A percentile compares a stretch with the other conserved stretches of the same genome.
phyloP scores from a whole-genome alignment of 2,113 vertebrate species.

The Pogonocichla stellata region DNA sequence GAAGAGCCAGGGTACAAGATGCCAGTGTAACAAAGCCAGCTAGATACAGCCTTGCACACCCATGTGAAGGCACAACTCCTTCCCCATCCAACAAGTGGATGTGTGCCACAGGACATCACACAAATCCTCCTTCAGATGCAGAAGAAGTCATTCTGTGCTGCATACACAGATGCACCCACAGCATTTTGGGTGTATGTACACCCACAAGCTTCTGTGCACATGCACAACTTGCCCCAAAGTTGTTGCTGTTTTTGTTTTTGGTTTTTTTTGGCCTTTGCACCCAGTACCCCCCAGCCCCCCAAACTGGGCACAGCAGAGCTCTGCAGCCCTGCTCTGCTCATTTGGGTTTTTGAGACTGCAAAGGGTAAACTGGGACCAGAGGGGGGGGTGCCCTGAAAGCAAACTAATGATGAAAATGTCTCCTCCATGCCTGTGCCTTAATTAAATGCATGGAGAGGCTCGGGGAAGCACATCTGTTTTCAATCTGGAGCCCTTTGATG shows the following conservation, averaged over 20 bases:
- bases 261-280: not conserved
- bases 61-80: not conserved
- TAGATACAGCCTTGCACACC: not conserved
- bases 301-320: not conserved
- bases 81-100: not conserved
- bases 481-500: conserved; percentile 96
- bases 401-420: conserved; percentile 93
- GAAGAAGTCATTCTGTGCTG: not conserved
- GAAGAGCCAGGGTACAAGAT: not conserved
- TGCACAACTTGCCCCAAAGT: fast-evolving
- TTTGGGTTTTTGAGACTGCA: conserved; percentile 64
- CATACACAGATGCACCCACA: fast-evolving
- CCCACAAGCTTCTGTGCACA: not conserved
- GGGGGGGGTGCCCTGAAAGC: conserved; percentile 25
- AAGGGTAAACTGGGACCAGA: conserved; percentile 65
- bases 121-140: not conserved
- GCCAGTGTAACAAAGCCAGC: not conserved
- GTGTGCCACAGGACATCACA: fast-evolving
- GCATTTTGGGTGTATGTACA: not conserved
- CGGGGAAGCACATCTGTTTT: conserved; percentile 93
- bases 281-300: not conserved
- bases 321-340: not conserved
- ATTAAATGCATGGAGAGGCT: conserved; percentile 98
- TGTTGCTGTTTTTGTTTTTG: not conserved
- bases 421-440: conserved; percentile 88